Percentiles rank a stretch among this genome's conserved stretches.
Conservation (phyloP, 2,797 vertebrate genomes). For the Scyliorhinus canicula region DNA sequence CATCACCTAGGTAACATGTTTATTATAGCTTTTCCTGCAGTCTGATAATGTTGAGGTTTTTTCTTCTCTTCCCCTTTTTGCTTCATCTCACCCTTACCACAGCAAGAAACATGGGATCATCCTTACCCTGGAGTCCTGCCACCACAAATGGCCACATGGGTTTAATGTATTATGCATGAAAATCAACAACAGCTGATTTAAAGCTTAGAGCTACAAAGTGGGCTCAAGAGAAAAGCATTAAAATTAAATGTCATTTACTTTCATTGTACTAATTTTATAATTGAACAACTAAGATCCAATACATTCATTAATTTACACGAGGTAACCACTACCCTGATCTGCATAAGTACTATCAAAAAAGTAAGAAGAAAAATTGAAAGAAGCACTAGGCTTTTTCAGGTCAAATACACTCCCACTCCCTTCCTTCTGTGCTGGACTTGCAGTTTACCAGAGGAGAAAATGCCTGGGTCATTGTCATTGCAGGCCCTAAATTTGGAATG, state of each 20-base stretch:
- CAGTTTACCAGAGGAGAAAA: background rate
- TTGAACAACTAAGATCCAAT: background rate
- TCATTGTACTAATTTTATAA: conserved; percentile 57
- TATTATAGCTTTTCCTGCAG: background rate
- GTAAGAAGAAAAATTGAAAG: conserved; percentile 23
- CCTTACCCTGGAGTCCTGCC: background rate
- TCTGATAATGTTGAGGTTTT: background rate
- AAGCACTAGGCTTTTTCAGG: background rate
- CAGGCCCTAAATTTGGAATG: background rate
- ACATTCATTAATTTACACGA: background rate
- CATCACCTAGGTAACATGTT: background rate
- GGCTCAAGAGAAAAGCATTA: conserved; percentile 56
- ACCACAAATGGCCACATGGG: conserved; percentile 73
- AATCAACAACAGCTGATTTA: conserved; percentile 52
- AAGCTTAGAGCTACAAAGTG: conserved; percentile 49
- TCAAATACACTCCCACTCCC: background rate
- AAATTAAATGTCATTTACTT: conserved; percentile 73
- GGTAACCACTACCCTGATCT: conserved; percentile 17
- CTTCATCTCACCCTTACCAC: background rate
- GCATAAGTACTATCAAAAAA: conserved; percentile 9
- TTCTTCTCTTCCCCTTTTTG: background rate
- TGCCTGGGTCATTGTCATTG: background rate
- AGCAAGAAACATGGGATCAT: background rate
- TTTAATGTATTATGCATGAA: conserved; percentile 90
- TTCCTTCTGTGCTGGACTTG: background rate